These are phyloP conservation scores for Eptatretus atami DNA, from an alignment of 2,797 vertebrate species.

Conservation along the genomic window DNA sequence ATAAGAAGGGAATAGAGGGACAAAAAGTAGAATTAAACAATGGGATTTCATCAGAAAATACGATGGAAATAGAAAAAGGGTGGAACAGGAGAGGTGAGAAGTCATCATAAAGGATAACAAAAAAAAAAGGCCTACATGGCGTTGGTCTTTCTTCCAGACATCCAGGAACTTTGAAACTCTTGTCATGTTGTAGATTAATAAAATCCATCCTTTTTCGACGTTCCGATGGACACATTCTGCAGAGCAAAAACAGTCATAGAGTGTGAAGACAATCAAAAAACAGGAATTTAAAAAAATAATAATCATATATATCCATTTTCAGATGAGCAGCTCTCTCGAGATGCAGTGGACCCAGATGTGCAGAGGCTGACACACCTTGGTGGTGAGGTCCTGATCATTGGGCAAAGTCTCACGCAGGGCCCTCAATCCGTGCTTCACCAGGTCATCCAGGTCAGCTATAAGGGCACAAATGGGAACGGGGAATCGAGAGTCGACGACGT, in stretches of 20 bases:
- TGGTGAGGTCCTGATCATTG: slow-evolving; percentile 71
- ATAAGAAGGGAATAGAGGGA: no score
- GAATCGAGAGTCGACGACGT: not conserved
- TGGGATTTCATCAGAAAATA: no score
- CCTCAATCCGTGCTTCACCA: slow-evolving; percentile 70
- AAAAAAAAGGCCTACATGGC: slow-evolving; percentile 23
- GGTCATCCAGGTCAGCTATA: slow-evolving; percentile 47
- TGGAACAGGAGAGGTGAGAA: no score
- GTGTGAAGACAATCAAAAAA: not conserved
- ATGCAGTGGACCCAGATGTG: not conserved
- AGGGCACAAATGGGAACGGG: not conserved
- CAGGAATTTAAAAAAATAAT: no score
- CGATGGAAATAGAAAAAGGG: no score
- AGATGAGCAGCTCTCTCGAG: slow-evolving; percentile 6
- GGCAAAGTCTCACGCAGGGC: slow-evolving; percentile 81
- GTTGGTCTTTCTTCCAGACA: slow-evolving; percentile 79
- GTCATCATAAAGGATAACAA: no score
- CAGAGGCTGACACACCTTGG: slow-evolving; percentile 25
- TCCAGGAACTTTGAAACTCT: slow-evolving; percentile 59
- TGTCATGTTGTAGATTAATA: slow-evolving; percentile 71
- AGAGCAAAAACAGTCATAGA: slow-evolving; percentile 5
- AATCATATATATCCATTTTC: not conserved
- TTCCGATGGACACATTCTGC: slow-evolving; percentile 85
- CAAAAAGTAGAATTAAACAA: no score
- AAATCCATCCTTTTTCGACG: slow-evolving; percentile 78